Evolutionary conservation across 1,140 invertebrate species (phyloP), one percentile per base, ranked within the genome.

Genomic region (Brachionus asplanchnoidis): DNA sequence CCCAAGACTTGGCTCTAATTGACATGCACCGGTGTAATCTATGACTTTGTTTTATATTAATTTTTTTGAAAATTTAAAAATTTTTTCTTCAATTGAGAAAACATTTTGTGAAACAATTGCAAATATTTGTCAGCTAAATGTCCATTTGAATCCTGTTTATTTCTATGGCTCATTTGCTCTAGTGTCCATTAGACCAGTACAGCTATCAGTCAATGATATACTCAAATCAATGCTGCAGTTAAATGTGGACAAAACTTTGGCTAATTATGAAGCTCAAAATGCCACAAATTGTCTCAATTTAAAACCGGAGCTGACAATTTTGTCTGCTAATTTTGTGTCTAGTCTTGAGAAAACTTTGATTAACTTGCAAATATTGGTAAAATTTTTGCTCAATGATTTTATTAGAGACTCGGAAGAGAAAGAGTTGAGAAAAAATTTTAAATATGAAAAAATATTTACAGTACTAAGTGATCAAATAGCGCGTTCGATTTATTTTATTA

Each of bases 301-400:
- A 40, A 7, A 9, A 3, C 46, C 36, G 5, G 23, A 44, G 5
- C 17, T 44, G n/a, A 56, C 78, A 42, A 60, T 66, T 28, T 20
- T 80, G 17, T 56, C 78, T 0, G 3, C 78, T 3, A 60, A 80
- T 40, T 60, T 44, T 66, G 36, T 80, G 23, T 56, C 12, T 17
- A 60, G 78, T 66, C 56, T 80, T 17, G 78, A 80, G 32, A 60
- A 60, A 44, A 80, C n/a, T 17, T 42, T 80, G 20, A 60, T 80
- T 2, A 9, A 80, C 8, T 23, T 80, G 9, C 78, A 80, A 60
- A 17, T 80, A 36, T 56, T 17, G 36, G 32, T 80, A 0, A 80
- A 80, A 60, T 80, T n/a, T n/a, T n/a, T n/a, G n/a, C n/a, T n/a
- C n/a, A n/a, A n/a, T n/a, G n/a, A n/a, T n/a, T n/a, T n/a, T 60